Conservation (phyloP, 2,113 vertebrate genomes). For the Hydrochoerus hydrochaeris region DNA sequence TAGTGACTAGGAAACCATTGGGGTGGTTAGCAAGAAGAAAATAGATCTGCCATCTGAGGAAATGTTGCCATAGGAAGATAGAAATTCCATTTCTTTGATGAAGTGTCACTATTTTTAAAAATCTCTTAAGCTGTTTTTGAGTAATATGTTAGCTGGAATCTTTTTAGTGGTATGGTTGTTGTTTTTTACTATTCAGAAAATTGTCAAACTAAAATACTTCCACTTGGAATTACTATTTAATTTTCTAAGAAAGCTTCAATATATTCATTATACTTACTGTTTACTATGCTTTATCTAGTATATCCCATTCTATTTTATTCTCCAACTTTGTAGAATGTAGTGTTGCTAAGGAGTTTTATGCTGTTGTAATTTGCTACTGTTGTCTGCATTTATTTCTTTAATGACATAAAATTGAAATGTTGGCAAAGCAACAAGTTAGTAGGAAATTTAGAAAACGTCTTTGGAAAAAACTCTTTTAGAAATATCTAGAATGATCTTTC, state of each 20-base stretch:
- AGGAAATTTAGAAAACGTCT: constrained; percentile 59
- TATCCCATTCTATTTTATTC: constrained; percentile 56
- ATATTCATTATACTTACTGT: constrained; percentile 35
- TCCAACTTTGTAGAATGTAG: constrained; percentile 26
- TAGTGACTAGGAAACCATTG: neutral
- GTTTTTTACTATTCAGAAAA: constrained; percentile 38
- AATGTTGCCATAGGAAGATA: neutral
- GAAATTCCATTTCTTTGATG: neutral
- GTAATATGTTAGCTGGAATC: neutral
- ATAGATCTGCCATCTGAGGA: neutral
- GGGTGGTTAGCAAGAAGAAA: neutral
- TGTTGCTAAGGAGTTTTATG: constrained; percentile 57
- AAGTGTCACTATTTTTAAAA: neutral
- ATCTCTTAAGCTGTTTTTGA: neutral
- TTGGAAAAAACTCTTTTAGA: constrained; percentile 62
- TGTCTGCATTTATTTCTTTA: constrained; percentile 65
- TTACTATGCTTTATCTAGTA: constrained; percentile 55
- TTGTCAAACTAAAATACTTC: constrained; percentile 18
- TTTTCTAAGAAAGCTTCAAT: constrained; percentile 33
- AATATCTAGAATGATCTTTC: constrained; percentile 61
- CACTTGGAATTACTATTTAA: constrained; percentile 26
- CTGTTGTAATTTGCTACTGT: constrained; percentile 58
- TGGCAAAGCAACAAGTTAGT: constrained; percentile 59
- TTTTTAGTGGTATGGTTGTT: constrained; percentile 19
- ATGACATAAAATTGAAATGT: constrained; percentile 61